A percentile compares a stretch with the other conserved stretches of the same genome.
These are phyloP conservation scores for Zeuzera pyrina DNA, from an alignment of 2,888 invertebrate genomes.

Conservation along the genomic window DNA sequence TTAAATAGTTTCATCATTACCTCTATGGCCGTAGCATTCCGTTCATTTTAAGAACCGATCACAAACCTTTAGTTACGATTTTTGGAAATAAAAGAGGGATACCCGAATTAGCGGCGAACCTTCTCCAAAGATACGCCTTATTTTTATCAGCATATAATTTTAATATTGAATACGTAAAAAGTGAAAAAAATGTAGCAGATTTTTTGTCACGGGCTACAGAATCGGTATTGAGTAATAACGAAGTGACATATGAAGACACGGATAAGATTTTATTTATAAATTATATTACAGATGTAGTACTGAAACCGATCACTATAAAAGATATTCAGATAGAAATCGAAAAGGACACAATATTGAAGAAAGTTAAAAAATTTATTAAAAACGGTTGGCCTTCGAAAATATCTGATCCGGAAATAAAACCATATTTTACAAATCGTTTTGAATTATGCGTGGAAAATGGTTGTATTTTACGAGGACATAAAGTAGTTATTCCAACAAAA, in stretches of 20 bases:
- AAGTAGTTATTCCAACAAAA: conserved; percentile 3
- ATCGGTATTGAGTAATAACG: too few species aligned
- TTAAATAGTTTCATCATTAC: conserved; percentile 15
- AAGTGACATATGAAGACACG: too few species aligned
- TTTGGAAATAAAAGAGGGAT: conserved; percentile 12
- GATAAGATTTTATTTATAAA: too few species aligned
- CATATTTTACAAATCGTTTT: conserved; percentile 5
- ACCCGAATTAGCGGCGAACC: conserved; percentile 10
- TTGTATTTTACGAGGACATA: conserved; percentile 4
- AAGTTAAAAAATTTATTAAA: conserved; percentile 6
- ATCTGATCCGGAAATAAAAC: conserved; percentile 1
- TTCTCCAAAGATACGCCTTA: conserved; percentile 11
- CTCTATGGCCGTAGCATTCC: conserved; percentile 11
- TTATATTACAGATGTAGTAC: neutral
- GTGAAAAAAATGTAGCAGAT: conserved; percentile 3
- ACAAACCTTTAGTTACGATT: conserved; percentile 12
- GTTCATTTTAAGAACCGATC: conserved; percentile 12
- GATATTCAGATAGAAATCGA: conserved; percentile 2
- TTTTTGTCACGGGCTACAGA: neutral
- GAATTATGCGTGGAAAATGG: conserved; percentile 6
- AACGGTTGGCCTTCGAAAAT: conserved; percentile 9
- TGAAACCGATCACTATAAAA: neutral
- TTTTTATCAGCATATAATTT: conserved; percentile 7
- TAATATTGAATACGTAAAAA: conserved; percentile 5
- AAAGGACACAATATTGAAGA: conserved; percentile 1